Evolutionary conservation across 2,888 invertebrate species (phyloP).

Genomic region (Microdon myrmicae): DNA sequence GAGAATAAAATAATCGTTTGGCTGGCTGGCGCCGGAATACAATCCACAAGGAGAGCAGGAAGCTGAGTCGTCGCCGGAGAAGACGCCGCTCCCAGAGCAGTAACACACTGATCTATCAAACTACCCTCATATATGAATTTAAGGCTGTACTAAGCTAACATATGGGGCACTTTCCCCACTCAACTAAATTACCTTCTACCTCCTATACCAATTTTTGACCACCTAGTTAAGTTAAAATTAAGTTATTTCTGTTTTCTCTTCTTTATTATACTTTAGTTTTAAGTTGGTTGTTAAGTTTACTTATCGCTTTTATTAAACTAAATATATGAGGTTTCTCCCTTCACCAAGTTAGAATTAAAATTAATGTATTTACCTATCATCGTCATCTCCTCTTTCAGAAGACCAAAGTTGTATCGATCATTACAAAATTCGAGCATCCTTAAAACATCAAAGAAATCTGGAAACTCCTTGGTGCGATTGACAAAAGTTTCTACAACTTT

Average conservation of each 20-base stretch:
- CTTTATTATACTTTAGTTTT: not conserved
- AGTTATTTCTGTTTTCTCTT: no score
- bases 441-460: slow-evolving; percentile 70
- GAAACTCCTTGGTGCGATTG: slow-evolving; percentile 66
- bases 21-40: no score
- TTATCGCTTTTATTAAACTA: not conserved
- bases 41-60: no score
- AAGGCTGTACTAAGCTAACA: no score
- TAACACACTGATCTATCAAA: no score
- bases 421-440: slow-evolving; percentile 65
- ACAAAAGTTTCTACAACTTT: slow-evolving; percentile 63
- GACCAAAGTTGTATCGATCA: slow-evolving; percentile 58
- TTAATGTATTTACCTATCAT: slow-evolving; percentile 61
- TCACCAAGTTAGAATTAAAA: no score
- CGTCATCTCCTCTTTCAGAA: slow-evolving; percentile 64
- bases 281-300: not conserved
- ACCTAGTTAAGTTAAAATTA: no score
- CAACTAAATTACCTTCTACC: slow-evolving; percentile 2
- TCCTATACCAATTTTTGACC: not conserved
- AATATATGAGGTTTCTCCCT: not conserved
- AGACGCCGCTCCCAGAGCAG: no score
- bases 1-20: no score
- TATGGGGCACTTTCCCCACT: no score
- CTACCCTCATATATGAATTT: no score
- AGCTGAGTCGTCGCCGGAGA: no score